Conservation (phyloP, 1,140 invertebrate species). For the Acromyrmex echinatior region DNA sequence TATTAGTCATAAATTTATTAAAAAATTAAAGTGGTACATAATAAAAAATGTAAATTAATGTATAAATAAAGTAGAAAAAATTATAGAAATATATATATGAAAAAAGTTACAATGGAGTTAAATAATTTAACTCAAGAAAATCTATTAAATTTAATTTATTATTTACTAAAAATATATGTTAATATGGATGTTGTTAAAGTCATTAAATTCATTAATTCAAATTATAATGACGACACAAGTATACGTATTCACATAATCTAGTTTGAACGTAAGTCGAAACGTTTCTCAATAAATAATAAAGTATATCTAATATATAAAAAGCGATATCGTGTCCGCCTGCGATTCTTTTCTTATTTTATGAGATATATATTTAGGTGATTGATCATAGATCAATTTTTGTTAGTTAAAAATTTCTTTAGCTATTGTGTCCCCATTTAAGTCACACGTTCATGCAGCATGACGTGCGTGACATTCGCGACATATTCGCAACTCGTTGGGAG, state of each 20-base stretch:
- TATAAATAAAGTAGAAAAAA: neutral
- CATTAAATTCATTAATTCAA: neutral
- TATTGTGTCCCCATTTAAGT: constrained; percentile 35
- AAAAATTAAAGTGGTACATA: neutral
- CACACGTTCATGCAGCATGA: constrained; percentile 54
- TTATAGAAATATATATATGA: neutral
- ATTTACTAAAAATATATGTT: too few relatives aligned
- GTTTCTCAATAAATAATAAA: neutral
- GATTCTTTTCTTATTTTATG: neutral
- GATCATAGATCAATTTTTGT: neutral
- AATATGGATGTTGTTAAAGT: too few relatives aligned
- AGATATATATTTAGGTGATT: neutral
- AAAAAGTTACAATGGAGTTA: too few relatives aligned
- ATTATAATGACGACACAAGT: neutral
- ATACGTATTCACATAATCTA: neutral
- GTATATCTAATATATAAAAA: neutral
- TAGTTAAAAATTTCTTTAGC: constrained; percentile 29
- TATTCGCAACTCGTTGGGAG: constrained; percentile 65
- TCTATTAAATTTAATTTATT: too few relatives aligned
- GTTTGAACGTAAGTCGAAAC: neutral
- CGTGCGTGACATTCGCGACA: constrained; percentile 49
- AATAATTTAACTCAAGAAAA: too few relatives aligned
- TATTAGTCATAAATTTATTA: neutral
- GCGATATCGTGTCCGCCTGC: neutral
- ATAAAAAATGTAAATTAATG: neutral